phyloP scores from a whole-genome alignment of 2,113 vertebrate species.

The Aptenodytes patagonicus region DNA sequence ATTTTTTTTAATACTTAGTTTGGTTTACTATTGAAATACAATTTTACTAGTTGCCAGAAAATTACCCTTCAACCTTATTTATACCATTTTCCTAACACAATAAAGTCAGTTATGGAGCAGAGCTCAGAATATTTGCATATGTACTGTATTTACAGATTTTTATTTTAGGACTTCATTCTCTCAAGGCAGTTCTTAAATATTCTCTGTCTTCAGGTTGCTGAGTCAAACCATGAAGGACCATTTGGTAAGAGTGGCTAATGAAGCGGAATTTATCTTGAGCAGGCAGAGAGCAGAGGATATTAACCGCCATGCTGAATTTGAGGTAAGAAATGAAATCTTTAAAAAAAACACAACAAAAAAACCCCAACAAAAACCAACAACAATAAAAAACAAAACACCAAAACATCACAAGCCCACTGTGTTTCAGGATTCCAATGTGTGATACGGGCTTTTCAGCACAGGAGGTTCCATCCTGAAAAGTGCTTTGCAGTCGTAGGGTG shows the following conservation, averaged over 20 bases:
- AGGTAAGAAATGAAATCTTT: slow-evolving; percentile 76
- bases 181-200: background rate
- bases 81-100: background rate
- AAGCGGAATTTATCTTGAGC: slow-evolving; percentile 97
- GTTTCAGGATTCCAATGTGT: background rate
- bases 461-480: background rate
- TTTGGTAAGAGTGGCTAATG: slow-evolving; percentile 95
- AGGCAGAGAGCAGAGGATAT: slow-evolving; percentile 96
- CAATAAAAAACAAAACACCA: background rate
- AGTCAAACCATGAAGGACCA: slow-evolving; percentile 99
- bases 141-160: background rate
- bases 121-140: background rate
- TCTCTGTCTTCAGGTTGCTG: slow-evolving; percentile 81
- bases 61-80: background rate
- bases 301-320: slow-evolving; percentile 96
- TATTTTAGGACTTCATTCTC: background rate
- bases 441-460: background rate
- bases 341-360: too few relatives aligned
- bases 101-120: background rate
- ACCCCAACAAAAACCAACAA: background rate
- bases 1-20: background rate
- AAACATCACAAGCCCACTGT: background rate
- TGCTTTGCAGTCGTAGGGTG: background rate
- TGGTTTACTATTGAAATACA: background rate
- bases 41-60: background rate